phyloP scores from a whole-genome alignment of 2,113 vertebrate species.

The Bagarius yarrelli region DNA sequence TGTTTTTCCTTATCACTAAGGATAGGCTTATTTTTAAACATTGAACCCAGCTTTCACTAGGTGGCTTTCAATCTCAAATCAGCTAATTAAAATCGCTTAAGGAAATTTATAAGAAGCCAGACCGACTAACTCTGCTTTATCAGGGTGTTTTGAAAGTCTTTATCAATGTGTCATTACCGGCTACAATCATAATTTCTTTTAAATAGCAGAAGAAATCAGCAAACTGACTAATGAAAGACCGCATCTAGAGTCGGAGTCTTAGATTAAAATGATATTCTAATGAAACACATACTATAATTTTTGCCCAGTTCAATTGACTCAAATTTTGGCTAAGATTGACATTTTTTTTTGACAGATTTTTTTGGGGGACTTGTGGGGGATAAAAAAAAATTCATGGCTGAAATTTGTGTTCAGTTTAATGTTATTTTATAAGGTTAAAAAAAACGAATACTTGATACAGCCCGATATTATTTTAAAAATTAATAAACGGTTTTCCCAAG shows the following conservation, averaged over 20 bases:
- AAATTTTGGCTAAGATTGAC: background rate
- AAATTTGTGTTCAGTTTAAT: background rate
- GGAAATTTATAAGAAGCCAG: slow-evolving; percentile 6
- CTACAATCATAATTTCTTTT: background rate
- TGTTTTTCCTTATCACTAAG: slow-evolving; percentile 23
- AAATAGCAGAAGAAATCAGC: background rate
- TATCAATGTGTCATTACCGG: background rate
- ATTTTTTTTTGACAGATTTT: background rate
- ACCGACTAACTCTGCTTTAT: background rate
- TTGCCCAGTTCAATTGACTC: background rate
- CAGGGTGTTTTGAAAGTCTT: background rate
- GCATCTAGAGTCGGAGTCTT: background rate
- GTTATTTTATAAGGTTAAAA: background rate
- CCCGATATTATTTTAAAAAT: background rate
- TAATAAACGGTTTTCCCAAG: background rate
- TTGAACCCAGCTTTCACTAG: background rate
- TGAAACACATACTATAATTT: background rate
- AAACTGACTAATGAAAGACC: background rate
- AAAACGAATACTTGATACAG: background rate
- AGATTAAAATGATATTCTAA: background rate
- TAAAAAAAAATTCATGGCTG: background rate
- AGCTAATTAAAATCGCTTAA: slow-evolving; percentile 5
- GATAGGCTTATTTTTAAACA: slow-evolving; percentile 3
- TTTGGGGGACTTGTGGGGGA: too few species aligned
- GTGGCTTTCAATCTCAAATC: slow-evolving; percentile 19